phyloP scores from a whole-genome alignment of 1,140 invertebrate species.

The Caenorhabditis latens region DNA sequence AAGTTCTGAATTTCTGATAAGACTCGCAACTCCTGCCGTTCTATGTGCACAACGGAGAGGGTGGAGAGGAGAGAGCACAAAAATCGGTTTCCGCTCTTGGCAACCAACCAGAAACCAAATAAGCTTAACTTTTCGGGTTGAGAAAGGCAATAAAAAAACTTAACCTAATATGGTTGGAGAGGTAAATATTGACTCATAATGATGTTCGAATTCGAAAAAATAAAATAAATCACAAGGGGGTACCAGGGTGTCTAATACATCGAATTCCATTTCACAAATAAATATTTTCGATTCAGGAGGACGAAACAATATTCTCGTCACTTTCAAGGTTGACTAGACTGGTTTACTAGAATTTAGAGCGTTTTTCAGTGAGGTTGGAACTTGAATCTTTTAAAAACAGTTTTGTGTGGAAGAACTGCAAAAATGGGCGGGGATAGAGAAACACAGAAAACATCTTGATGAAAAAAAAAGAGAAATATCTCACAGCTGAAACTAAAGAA shows the following conservation, averaged over 20 bases:
- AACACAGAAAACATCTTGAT: too few species aligned
- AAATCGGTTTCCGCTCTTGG: constrained; percentile 47
- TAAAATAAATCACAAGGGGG: constrained; percentile 23
- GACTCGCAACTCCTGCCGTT: background rate
- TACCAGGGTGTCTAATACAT: background rate
- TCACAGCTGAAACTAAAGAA: too few species aligned
- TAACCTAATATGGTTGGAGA: background rate
- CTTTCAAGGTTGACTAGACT: background rate
- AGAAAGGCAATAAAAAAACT: background rate
- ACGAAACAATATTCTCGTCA: background rate
- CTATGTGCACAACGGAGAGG: background rate
- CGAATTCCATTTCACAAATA: background rate
- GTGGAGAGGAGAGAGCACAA: constrained; percentile 1
- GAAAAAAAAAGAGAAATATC: too few species aligned
- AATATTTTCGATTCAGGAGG: background rate
- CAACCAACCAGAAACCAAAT: constrained; percentile 52
- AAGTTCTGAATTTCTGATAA: too few species aligned
- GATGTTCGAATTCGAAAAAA: background rate
- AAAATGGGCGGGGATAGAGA: too few species aligned
- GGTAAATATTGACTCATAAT: constrained; percentile 35
- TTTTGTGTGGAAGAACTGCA: too few species aligned
- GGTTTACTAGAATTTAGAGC: too few species aligned
- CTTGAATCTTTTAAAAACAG: too few species aligned
- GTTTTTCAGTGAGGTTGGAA: too few species aligned
- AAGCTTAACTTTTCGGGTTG: constrained; percentile 14